These are phyloP conservation scores for Laupala kohalensis DNA, from an alignment of 1,140 invertebrate genomes.

Conservation along the genomic window DNA sequence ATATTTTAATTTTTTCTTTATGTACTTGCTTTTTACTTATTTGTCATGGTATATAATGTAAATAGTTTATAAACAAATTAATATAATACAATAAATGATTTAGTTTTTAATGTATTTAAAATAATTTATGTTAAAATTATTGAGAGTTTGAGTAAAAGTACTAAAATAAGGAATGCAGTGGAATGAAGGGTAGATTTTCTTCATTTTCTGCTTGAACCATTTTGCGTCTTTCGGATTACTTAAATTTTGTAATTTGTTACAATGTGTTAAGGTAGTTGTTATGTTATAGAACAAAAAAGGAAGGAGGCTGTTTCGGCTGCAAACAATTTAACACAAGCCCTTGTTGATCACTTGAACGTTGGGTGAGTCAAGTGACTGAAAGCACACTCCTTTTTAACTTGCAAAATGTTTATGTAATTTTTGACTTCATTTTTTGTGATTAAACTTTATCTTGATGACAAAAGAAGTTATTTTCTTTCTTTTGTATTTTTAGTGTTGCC, in stretches of 20 bases:
- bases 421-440: conserved; percentile 1
- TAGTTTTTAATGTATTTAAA: not conserved
- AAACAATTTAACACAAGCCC: conserved; percentile 78
- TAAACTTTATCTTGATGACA: no score
- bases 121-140: not conserved
- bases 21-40: not conserved
- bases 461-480: no score
- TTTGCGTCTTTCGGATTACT: not conserved
- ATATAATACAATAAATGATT: no score
- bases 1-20: conserved; percentile 1
- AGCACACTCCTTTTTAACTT: not conserved
- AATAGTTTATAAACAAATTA: no score
- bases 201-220: not conserved
- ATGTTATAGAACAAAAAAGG: conserved; percentile 62
- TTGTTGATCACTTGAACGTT: conserved; percentile 95
- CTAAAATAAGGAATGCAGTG: not conserved
- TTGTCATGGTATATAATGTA: no score
- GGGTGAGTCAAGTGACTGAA: conserved; percentile 47
- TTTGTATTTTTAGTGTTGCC: conserved; percentile 53
- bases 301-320: conserved; percentile 88
- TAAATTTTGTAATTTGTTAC: conserved; percentile 1
- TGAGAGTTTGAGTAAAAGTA: not conserved
- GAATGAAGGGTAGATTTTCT: not conserved
- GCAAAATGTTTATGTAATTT: not conserved
- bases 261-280: conserved; percentile 8